Conservation (phyloP, 2,113 vertebrate genomes). For the Dissostichus mawsoni region DNA sequence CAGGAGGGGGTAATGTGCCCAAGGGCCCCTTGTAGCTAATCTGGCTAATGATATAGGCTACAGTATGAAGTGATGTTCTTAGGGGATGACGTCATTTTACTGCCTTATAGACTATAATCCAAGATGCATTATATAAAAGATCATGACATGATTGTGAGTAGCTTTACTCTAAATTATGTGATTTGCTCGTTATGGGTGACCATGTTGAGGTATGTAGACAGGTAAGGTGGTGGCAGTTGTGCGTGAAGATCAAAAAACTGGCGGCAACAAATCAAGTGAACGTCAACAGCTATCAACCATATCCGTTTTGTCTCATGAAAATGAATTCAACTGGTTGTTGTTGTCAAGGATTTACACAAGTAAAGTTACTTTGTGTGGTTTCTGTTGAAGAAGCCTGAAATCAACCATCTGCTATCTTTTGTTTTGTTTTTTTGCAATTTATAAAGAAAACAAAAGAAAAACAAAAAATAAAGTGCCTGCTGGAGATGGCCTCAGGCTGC, state of each 20-base stretch:
- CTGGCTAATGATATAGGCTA: neutral
- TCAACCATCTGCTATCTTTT: neutral
- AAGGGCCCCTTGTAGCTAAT: neutral
- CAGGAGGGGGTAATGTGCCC: neutral
- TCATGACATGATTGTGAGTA: neutral
- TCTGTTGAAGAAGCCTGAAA: neutral
- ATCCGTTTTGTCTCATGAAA: neutral
- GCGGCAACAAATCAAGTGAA: neutral
- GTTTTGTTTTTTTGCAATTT: neutral
- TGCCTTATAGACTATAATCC: neutral
- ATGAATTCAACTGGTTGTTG: neutral
- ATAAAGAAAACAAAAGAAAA: neutral
- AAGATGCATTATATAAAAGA: too few relatives aligned
- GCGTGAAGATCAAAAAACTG: neutral
- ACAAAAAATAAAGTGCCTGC: neutral
- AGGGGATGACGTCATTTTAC: too few relatives aligned
- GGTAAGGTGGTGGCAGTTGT: neutral
- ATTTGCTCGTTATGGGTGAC: neutral
- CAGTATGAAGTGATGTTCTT: neutral
- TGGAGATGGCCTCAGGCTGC: neutral
- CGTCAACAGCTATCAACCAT: neutral
- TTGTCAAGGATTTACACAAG: neutral
- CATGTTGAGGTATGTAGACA: neutral
- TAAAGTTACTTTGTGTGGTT: neutral
- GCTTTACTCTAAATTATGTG: neutral